These are phyloP conservation scores for Clivina fossor DNA, from an alignment of 2,888 invertebrate species.

Conservation along the genomic window DNA sequence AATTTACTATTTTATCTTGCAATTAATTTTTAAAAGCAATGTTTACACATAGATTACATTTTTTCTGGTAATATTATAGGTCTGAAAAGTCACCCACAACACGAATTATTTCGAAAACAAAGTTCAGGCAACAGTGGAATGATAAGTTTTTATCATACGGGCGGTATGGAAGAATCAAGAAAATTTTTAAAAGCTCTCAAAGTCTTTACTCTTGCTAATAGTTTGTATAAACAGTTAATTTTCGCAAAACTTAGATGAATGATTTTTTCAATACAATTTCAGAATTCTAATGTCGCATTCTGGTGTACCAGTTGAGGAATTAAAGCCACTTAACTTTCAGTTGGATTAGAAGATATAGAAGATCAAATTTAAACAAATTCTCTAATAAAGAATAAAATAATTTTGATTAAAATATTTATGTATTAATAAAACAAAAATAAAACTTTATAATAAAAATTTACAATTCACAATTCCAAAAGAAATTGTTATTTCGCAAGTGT, in stretches of 20 bases:
- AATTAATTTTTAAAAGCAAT: neutral
- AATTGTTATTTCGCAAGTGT: too few species aligned
- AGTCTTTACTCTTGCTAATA: constrained; percentile 87
- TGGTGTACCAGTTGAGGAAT: constrained; percentile 76
- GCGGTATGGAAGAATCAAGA: constrained; percentile 69
- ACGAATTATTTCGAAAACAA: constrained; percentile 77
- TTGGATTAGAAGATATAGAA: constrained; percentile 84
- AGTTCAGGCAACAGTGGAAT: constrained; percentile 89
- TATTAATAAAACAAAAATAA: too few species aligned
- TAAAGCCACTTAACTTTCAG: constrained; percentile 76
- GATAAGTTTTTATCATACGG: constrained; percentile 84
- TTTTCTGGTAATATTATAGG: constrained; percentile 55
- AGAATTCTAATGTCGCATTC: constrained; percentile 95
- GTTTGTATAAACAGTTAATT: too few species aligned
- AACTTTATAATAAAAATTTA: too few species aligned
- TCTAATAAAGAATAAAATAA: too few species aligned
- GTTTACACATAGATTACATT: too few species aligned
- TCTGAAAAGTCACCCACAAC: constrained; percentile 83
- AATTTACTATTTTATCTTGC: neutral
- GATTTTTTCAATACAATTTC: constrained; percentile 45
- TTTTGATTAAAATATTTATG: too few species aligned
- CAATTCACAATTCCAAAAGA: too few species aligned
- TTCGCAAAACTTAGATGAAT: too few species aligned
- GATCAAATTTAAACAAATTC: constrained; percentile 54
- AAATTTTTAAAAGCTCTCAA: constrained; percentile 75